Base-by-base conservation (phyloP, 2,888 invertebrate genomes). In the Andrena haemorrhoa region DNA sequence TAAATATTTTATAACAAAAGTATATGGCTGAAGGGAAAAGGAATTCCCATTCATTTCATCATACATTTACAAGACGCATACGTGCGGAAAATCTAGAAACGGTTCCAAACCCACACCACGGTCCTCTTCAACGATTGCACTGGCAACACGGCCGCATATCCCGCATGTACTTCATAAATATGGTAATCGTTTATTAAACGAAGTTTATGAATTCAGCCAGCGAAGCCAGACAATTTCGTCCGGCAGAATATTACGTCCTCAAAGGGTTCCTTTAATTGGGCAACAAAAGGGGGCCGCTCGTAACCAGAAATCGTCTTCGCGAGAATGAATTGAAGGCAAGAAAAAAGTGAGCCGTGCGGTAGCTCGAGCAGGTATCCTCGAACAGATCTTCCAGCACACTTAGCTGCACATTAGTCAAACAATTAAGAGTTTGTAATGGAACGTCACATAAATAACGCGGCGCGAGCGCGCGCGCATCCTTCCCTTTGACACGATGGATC, bases 371-470 rank as follows among this genome's bases (percentile, higher is more conserved):
- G 64, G 33, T 51, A 71, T 51, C 41, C 35, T 69, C 16, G 61
- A 70, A 75, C 71, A 49, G 41, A 16, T 41, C 41, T 23, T 26
- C 81, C 83, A 70, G 82, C 79, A 79, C 89, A 88, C 89, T 89
- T 89, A 88, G 88, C 87, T 80, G 87, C 82, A 88, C 91, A 92
- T 93, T 93, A 93, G 92, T 93, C 91, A 93, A 93, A 93, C 93
- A 93, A 93, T 93, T 93, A 93, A 92, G 92, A 90, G 90, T 91
- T 89, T 87, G 90, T 92, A 93, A 93, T 93, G 92, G 90, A 92
- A 93, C 91, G 93, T 93, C 93, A 92, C 88, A 88, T 88, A 88
- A 88, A 88, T 88, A 91, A 91, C 89, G 79, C 83, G 81, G 85
- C 71, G 84, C 86, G 86, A 87, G 86, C 60, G 81, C n/a, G 81